These are phyloP conservation scores for rabbit (Oryctolagus cuniculus) DNA, from an alignment of 2,113 vertebrate genomes.

Conservation along the genomic window mOryCun1.1 NC_091435.1:21465001-21465500, in stretches of 20 bases:
- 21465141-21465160: neutral
- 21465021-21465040: rapidly evolving
- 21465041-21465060: too few relatives aligned
- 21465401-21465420: constrained; percentile 61
- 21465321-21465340: too few relatives aligned
- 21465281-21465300: constrained; percentile 43
- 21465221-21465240: neutral
- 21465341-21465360: constrained; percentile 45
- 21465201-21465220: constrained; percentile 8
- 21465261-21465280: constrained; percentile 20
- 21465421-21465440: constrained; percentile 59
- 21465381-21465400: constrained; percentile 66
- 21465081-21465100: neutral
- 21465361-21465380: constrained; percentile 71
- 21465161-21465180: neutral
- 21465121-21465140: neutral
- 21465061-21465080: too few relatives aligned
- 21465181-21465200: neutral
- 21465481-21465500: neutral
- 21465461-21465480: constrained; percentile 31
- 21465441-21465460: constrained; percentile 63
- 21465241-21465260: neutral
- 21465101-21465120: neutral
- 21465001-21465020: neutral
- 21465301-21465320: neutral